phyloP scores from a whole-genome alignment of 2,797 vertebrate species.

The Parambassis ranga region DNA sequence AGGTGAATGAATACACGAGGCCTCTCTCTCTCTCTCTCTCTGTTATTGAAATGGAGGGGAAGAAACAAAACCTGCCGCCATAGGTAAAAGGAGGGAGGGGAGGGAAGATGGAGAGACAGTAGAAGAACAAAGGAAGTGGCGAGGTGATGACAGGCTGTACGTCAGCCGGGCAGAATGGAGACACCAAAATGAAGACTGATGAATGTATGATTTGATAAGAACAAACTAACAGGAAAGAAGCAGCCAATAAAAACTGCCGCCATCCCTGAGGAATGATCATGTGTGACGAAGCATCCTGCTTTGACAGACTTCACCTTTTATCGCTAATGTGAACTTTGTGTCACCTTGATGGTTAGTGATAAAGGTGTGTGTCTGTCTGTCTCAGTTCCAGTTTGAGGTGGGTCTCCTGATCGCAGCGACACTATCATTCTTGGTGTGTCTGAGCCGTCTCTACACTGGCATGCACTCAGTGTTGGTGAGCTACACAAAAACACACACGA shows the following conservation, averaged over 20 bases:
- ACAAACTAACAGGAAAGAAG: not conserved
- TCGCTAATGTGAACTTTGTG: not conserved
- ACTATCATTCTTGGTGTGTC: constrained; percentile 88
- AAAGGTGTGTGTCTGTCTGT: constrained; percentile 28
- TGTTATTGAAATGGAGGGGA: constrained; percentile 72
- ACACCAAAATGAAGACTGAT: constrained; percentile 6
- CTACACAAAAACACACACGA: not conserved
- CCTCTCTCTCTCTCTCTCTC: constrained; percentile 66
- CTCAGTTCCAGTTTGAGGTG: constrained; percentile 87
- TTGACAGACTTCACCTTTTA: not conserved
- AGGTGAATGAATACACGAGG: constrained; percentile 67
- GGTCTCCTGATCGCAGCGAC: constrained; percentile 84
- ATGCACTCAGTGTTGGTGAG: constrained; percentile 99
- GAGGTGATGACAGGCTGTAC: constrained; percentile 26
- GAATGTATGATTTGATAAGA: constrained; percentile 14
- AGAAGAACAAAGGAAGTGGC: constrained; percentile 40
- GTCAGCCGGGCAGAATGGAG: constrained; percentile 26
- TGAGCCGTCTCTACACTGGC: constrained; percentile 94
- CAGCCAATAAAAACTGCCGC: not conserved
- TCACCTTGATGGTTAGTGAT: not conserved
- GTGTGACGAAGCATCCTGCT: not conserved
- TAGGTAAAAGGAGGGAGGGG: constrained; percentile 52
- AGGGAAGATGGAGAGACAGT: constrained; percentile 44
- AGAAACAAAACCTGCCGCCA: constrained; percentile 44
- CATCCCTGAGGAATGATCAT: not conserved